Percentiles rank a stretch among this genome's conserved stretches.
Conservation (phyloP, 2,113 vertebrate species). For the Nesogale talazaci region DNA sequence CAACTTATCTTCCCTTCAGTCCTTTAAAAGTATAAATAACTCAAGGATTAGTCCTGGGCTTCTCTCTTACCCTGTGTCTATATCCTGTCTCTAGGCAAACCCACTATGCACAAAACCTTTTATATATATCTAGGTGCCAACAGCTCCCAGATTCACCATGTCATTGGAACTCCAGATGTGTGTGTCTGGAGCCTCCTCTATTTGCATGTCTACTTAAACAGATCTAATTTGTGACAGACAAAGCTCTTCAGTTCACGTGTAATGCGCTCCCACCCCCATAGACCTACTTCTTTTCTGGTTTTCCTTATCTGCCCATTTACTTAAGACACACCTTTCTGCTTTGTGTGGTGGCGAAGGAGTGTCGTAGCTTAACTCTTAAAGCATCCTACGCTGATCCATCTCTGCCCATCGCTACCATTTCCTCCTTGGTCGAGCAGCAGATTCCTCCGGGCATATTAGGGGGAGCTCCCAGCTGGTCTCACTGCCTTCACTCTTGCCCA, state of each 20-base stretch:
- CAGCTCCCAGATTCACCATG: background rate
- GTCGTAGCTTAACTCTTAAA: background rate
- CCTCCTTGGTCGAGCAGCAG: background rate
- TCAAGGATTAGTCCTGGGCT: background rate
- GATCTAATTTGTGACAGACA: background rate
- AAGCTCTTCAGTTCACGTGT: background rate
- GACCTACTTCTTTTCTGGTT: background rate
- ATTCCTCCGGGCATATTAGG: background rate
- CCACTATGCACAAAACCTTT: background rate
- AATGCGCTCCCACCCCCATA: background rate
- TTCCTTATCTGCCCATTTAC: background rate
- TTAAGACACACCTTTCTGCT: background rate
- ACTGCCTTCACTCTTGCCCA: background rate
- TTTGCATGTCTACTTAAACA: background rate
- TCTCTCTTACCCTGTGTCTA: background rate
- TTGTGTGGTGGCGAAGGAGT: background rate
- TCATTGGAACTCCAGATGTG: background rate
- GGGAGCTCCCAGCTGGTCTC: background rate
- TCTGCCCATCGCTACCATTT: background rate
- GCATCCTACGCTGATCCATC: background rate
- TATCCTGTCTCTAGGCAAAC: background rate
- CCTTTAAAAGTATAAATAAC: background rate
- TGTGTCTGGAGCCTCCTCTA: background rate
- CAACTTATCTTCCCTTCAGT: background rate
- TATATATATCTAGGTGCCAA: accelerated